These are phyloP conservation scores for Psilopogon haemacephalus DNA, from an alignment of 2,113 vertebrate genomes.

Conservation along the genomic window DNA sequence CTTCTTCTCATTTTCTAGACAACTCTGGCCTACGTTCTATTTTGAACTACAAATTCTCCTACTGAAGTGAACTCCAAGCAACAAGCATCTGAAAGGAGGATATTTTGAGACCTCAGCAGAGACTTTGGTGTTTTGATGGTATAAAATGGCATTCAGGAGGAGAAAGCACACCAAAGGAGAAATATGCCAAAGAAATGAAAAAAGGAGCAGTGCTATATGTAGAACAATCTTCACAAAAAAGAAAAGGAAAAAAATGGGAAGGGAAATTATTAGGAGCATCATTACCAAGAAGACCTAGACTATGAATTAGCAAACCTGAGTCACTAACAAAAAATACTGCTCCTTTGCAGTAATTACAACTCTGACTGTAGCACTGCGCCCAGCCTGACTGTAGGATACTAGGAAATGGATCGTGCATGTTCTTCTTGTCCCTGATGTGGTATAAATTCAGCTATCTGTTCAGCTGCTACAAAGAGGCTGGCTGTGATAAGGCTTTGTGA, in stretches of 20 bases:
- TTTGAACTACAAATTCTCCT: neutral
- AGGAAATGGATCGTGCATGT: neutral
- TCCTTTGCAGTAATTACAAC: neutral
- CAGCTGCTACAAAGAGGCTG: neutral
- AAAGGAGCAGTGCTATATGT: neutral
- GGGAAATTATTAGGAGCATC: neutral
- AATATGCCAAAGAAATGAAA: neutral
- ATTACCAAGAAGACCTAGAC: neutral
- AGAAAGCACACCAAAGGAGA: neutral
- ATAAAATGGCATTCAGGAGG: neutral
- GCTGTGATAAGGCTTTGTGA: neutral
- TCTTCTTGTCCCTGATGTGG: neutral
- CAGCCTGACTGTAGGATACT: neutral
- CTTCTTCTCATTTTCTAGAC: neutral
- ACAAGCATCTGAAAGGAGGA: neutral
- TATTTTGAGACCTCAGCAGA: neutral
- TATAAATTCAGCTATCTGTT: slow-evolving; percentile 3
- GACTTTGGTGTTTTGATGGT: neutral
- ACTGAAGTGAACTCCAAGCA: neutral
- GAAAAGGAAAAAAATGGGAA: neutral
- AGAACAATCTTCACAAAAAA: neutral
- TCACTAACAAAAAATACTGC: neutral
- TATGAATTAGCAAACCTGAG: neutral
- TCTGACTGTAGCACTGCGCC: neutral
- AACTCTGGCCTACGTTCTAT: neutral